phyloP scores from a whole-genome alignment of 2,888 invertebrate genomes.

The Conops quadrifasciatus region DNA sequence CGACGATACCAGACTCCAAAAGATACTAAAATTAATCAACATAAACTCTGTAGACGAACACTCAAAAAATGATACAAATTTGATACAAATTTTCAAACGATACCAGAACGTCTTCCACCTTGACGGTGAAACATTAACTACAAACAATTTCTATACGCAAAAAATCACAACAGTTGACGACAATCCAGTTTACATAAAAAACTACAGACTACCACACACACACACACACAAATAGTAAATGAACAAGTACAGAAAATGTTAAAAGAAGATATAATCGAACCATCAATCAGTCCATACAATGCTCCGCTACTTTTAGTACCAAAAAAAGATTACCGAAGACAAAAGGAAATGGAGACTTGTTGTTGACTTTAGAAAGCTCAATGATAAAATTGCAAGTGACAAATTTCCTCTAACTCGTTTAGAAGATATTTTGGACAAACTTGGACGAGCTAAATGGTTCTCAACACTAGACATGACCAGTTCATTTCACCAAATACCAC shows the following conservation, averaged over 20 bases:
- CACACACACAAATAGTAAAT: neutral
- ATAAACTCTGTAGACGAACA: neutral
- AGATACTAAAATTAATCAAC: neutral
- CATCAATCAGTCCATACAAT: slow-evolving; percentile 39
- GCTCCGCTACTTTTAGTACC: slow-evolving; percentile 40
- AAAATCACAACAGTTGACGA: slow-evolving; percentile 1
- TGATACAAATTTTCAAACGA: too few relatives aligned
- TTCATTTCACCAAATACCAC: slow-evolving; percentile 12
- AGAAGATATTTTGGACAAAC: slow-evolving; percentile 35
- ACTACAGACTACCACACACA: slow-evolving; percentile 13
- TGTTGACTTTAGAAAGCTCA: slow-evolving; percentile 17
- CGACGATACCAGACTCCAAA: neutral
- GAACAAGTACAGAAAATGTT: neutral
- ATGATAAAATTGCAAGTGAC: slow-evolving; percentile 29
- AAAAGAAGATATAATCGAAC: slow-evolving; percentile 11
- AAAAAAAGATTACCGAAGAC: slow-evolving; percentile 32
- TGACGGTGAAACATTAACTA: neutral
- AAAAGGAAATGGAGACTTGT: slow-evolving; percentile 33
- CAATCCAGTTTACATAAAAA: slow-evolving; percentile 6
- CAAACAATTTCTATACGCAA: slow-evolving; percentile 1
- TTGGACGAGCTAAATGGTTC: slow-evolving; percentile 38
- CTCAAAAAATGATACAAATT: neutral
- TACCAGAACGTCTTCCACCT: neutral
- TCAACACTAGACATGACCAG: slow-evolving; percentile 29
- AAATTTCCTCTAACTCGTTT: slow-evolving; percentile 32